Evolutionary conservation across 2,113 vertebrate species (phyloP).

Genomic region (Datnioides undecimradiatus): DNA sequence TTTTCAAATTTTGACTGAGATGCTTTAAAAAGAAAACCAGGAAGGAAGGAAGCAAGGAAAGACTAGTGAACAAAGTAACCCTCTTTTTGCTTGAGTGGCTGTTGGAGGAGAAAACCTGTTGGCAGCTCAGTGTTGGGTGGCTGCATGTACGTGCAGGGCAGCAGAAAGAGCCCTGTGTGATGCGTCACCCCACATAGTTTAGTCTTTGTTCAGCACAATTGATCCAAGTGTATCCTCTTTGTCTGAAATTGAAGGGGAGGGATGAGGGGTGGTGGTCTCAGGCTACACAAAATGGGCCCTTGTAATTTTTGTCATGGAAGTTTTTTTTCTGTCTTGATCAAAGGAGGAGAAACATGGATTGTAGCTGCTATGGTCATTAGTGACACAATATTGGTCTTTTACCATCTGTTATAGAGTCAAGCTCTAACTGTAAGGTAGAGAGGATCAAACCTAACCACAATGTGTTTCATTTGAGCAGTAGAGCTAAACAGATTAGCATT

Average conservation of each 20-base stretch:
- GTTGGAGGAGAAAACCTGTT: constrained; percentile 77
- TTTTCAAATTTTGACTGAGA: constrained; percentile 40
- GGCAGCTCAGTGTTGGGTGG: constrained; percentile 76
- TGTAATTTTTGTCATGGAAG: constrained; percentile 67
- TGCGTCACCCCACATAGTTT: constrained; percentile 80
- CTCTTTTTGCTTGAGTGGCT: constrained; percentile 77
- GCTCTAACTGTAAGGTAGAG: constrained; percentile 40
- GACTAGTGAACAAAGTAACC: constrained; percentile 28
- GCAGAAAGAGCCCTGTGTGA: constrained; percentile 79
- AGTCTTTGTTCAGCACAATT: constrained; percentile 80
- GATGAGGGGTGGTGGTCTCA: constrained; percentile 58
- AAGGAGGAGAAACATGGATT: constrained; percentile 59
- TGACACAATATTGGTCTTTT: constrained; percentile 52
- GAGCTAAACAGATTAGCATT: constrained; percentile 10
- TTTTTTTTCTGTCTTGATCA: constrained; percentile 50
- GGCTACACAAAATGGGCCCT: constrained; percentile 75
- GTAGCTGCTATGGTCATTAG: constrained; percentile 57
- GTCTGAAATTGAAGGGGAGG: constrained; percentile 67
- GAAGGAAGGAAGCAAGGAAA: neutral
- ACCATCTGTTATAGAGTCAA: constrained; percentile 65
- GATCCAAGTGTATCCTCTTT: constrained; percentile 82
- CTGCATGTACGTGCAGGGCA: constrained; percentile 76
- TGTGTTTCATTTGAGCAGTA: constrained; percentile 15
- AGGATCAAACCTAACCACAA: neutral
- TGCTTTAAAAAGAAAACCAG: constrained; percentile 51